Percentiles rank a stretch among this genome's conserved stretches.
phyloP scores from a whole-genome alignment of 2,113 vertebrate genomes.

The Campylomormyrus tamandua region DNA sequence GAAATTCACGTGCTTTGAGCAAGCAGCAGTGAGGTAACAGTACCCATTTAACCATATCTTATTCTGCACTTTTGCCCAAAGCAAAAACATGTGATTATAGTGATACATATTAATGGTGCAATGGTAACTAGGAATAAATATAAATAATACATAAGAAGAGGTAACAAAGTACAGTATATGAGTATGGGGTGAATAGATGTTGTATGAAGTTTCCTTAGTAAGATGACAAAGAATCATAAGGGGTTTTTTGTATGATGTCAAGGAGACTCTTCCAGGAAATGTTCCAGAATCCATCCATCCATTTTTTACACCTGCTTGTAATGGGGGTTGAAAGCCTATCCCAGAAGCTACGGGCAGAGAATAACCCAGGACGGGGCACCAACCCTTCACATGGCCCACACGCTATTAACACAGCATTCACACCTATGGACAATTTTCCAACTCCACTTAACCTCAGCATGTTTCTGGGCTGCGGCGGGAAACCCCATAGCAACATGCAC shows the following conservation, averaged over 20 bases:
- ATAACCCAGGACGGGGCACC: background rate
- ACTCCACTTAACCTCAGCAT: background rate
- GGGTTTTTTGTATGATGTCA: background rate
- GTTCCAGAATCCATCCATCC: background rate
- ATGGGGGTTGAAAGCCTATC: background rate
- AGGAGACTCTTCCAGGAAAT: background rate
- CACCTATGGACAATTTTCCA: background rate
- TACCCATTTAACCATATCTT: too few relatives aligned
- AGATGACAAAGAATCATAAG: background rate
- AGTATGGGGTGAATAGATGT: background rate
- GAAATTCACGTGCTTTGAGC: too few relatives aligned
- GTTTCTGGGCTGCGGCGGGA: background rate
- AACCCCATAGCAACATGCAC: background rate
- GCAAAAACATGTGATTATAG: background rate
- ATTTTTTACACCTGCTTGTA: background rate
- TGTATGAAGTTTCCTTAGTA: background rate
- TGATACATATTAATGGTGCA: background rate
- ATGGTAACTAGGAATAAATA: background rate
- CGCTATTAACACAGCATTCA: background rate
- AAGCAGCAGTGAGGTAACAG: too few relatives aligned
- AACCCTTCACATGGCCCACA: background rate
- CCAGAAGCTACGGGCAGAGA: background rate
- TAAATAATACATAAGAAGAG: background rate
- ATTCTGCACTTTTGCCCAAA: background rate
- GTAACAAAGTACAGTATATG: background rate